phyloP scores from a whole-genome alignment of 2,888 invertebrate genomes.

The Amorpha juglandis region DNA sequence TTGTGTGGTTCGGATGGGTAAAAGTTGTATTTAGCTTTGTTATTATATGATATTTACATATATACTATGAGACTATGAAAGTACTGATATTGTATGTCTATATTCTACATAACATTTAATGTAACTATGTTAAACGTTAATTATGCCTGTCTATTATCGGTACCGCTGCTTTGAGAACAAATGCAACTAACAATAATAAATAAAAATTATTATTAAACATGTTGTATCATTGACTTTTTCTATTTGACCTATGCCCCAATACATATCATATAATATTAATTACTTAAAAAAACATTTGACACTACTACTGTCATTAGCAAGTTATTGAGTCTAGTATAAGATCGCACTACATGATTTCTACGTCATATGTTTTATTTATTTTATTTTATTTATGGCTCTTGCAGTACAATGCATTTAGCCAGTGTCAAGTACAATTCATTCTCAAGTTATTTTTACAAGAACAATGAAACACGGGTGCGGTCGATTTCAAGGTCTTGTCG shows the following conservation, averaged over 20 bases:
- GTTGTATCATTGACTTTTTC: conserved; percentile 23
- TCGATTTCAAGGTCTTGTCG: no score
- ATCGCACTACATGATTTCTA: no score
- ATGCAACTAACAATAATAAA: conserved; percentile 65
- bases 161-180: conserved; percentile 61
- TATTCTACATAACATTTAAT: conserved; percentile 23
- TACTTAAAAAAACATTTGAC: no score
- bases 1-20: conserved; percentile 7
- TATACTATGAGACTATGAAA: conserved; percentile 37
- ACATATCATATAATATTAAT: not conserved
- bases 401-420: no score
- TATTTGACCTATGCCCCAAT: not conserved
- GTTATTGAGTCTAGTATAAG: no score
- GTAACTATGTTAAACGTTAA: conserved; percentile 41
- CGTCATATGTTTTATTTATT: no score
- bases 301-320: no score
- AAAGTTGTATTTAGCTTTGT: conserved; percentile 39
- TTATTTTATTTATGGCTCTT: no score
- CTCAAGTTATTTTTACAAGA: no score
- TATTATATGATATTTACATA: conserved; percentile 32
- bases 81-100: conserved; percentile 45
- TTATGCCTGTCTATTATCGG: conserved; percentile 44
- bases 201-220: conserved; percentile 25
- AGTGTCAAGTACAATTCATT: no score
- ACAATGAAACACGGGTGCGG: no score